Evolutionary conservation across 2,888 invertebrate species (phyloP).

Genomic region (Leucania comma): DNA sequence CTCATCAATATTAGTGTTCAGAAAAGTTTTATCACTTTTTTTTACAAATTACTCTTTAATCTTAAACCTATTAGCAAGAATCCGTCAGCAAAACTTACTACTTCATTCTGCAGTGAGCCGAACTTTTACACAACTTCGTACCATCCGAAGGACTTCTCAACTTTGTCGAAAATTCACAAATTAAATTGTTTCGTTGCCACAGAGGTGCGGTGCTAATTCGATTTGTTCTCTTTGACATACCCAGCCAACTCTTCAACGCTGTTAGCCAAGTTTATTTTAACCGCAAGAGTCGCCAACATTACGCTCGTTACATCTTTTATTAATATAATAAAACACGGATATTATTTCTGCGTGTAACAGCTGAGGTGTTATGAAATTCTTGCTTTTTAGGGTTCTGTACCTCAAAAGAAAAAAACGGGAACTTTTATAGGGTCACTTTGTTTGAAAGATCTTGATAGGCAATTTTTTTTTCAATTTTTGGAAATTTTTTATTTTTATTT

Average conservation of each 20-base stretch:
- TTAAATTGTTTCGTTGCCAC: slow-evolving; percentile 59
- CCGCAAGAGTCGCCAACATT: slow-evolving; percentile 55
- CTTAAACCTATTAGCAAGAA: slow-evolving; percentile 8
- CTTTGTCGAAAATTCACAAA: slow-evolving; percentile 55
- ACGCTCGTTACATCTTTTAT: slow-evolving; percentile 54
- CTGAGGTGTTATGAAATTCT: slow-evolving; percentile 35
- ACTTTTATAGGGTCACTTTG: no score
- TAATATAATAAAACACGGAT: slow-evolving; percentile 62
- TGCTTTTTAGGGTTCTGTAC: slow-evolving; percentile 1
- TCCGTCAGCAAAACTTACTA: slow-evolving; percentile 34
- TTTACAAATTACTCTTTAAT: background rate
- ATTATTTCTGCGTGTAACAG: slow-evolving; percentile 47
- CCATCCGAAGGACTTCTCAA: slow-evolving; percentile 25
- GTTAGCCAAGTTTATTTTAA: slow-evolving; percentile 61
- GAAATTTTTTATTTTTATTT: no score
- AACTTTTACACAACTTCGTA: slow-evolving; percentile 47
- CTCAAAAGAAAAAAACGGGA: no score
- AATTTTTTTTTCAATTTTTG: no score
- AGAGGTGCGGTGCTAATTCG: slow-evolving; percentile 62
- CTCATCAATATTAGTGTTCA: background rate
- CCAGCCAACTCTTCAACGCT: slow-evolving; percentile 61
- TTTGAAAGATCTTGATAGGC: no score
- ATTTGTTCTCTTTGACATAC: slow-evolving; percentile 63
- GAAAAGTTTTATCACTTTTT: background rate
- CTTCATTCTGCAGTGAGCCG: slow-evolving; percentile 28